Evolutionary conservation across 2,888 invertebrate species (phyloP).

Genomic region (Campoplex nolae): DNA sequence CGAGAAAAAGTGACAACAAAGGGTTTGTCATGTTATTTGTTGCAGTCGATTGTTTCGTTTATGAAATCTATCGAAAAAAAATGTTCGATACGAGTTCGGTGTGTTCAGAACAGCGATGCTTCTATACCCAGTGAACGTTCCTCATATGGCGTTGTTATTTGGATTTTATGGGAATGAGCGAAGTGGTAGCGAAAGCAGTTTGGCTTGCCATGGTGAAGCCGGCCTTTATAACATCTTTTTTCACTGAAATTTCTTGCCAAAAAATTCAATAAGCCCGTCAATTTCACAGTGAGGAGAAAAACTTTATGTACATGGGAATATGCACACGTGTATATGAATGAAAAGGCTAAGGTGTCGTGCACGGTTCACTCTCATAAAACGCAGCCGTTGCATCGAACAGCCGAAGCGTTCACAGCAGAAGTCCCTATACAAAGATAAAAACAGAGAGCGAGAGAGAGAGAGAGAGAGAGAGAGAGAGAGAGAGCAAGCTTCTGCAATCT

Average conservation of each 20-base stretch:
- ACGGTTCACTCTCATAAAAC: constrained; percentile 60
- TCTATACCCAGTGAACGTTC: background rate
- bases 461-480: background rate
- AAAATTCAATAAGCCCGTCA: constrained; percentile 46
- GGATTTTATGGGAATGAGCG: constrained; percentile 21
- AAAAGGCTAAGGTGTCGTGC: constrained; percentile 14
- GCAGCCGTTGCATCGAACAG: constrained; percentile 55
- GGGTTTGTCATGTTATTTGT: constrained; percentile 17
- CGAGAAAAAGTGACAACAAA: constrained; percentile 22
- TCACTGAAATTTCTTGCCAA: background rate
- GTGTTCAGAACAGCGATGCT: background rate
- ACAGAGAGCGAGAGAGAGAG: background rate
- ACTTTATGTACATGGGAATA: constrained; percentile 17
- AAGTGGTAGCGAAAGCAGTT: constrained; percentile 33
- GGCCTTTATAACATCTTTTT: constrained; percentile 23
- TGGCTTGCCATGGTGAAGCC: constrained; percentile 18
- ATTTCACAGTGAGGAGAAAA: constrained; percentile 18
- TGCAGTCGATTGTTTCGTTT: constrained; percentile 39
- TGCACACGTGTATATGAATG: constrained; percentile 16
- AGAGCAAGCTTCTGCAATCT: constrained; percentile 32
- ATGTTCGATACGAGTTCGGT: background rate
- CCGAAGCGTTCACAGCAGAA: constrained; percentile 31
- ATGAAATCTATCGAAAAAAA: constrained; percentile 23
- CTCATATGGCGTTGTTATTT: constrained; percentile 47
- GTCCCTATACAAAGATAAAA: constrained; percentile 22